Percentiles rank a stretch among this genome's conserved stretches.
Evolutionary conservation across 2,797 vertebrate genomes (phyloP).

Genomic region (Catostomus latipinnis): DNA sequence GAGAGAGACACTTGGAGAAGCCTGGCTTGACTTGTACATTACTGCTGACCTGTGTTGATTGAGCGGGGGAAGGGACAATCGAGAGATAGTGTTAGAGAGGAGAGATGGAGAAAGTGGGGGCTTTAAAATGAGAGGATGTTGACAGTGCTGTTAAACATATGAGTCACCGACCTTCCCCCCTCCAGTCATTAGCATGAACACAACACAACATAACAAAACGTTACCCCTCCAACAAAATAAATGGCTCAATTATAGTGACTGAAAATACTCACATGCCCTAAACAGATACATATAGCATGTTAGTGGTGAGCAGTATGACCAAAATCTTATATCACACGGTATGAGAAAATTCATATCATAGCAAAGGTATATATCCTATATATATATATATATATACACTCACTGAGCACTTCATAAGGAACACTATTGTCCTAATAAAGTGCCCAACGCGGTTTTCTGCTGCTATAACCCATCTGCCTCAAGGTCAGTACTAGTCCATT

Average conservation of each 20-base stretch:
- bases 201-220: slow-evolving; percentile 8
- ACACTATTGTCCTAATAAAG: too few species aligned
- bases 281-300: not conserved
- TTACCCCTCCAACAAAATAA: slow-evolving; percentile 25
- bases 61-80: slow-evolving; percentile 45
- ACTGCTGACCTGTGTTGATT: slow-evolving; percentile 69
- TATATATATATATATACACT: too few species aligned
- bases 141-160: slow-evolving; percentile 64
- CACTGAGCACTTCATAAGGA: too few species aligned
- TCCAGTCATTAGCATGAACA: slow-evolving; percentile 46
- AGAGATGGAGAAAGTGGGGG: slow-evolving; percentile 41
- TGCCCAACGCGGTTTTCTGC: too few species aligned
- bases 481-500: too few species aligned
- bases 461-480: too few species aligned
- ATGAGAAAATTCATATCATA: too few species aligned
- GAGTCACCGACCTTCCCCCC: slow-evolving; percentile 60
- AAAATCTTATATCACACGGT: too few species aligned
- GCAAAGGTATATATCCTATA: too few species aligned
- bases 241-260: slow-evolving; percentile 30
- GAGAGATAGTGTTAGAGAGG: slow-evolving; percentile 35
- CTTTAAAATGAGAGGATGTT: slow-evolving; percentile 53
- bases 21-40: slow-evolving; percentile 65
- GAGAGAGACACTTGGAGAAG: slow-evolving; percentile 19
- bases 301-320: not conserved
- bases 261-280: slow-evolving; percentile 9